These are phyloP conservation scores for Marisa cornuarietis DNA, from an alignment of 1,140 invertebrate genomes.

Conservation along the genomic window DNA sequence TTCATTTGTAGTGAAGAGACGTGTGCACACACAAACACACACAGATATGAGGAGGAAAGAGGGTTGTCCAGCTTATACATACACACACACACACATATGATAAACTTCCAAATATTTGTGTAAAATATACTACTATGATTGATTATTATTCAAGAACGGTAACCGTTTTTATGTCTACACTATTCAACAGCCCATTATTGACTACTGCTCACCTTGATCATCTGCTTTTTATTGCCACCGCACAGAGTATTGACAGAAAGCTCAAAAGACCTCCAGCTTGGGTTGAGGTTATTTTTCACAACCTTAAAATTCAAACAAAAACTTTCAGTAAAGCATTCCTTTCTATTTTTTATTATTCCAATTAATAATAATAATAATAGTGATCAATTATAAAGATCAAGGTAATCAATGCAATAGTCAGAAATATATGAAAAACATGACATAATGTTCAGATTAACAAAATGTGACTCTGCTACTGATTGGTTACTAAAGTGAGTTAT, in stretches of 20 bases:
- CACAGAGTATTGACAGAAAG: constrained; percentile 62
- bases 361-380: not conserved
- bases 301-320: constrained; percentile 47
- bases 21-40: no score
- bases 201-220: constrained; percentile 50
- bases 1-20: no score
- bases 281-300: constrained; percentile 66
- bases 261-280: constrained; percentile 64
- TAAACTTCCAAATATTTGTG: no score
- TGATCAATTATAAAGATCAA: not conserved
- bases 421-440: no score
- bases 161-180: not conserved
- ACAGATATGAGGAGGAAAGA: no score
- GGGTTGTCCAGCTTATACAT: no score
- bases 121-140: not conserved
- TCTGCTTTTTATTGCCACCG: constrained; percentile 58
- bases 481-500: no score
- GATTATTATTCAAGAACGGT: not conserved
- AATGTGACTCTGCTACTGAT: no score
- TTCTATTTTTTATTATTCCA: not conserved
- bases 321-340: not conserved
- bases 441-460: no score
- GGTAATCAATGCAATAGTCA: no score
- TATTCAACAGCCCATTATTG: not conserved
- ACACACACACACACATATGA: no score